These are phyloP conservation scores for Trididemnum clinides DNA, from an alignment of 23 tunicate genomes.

Conservation along the genomic window DNA sequence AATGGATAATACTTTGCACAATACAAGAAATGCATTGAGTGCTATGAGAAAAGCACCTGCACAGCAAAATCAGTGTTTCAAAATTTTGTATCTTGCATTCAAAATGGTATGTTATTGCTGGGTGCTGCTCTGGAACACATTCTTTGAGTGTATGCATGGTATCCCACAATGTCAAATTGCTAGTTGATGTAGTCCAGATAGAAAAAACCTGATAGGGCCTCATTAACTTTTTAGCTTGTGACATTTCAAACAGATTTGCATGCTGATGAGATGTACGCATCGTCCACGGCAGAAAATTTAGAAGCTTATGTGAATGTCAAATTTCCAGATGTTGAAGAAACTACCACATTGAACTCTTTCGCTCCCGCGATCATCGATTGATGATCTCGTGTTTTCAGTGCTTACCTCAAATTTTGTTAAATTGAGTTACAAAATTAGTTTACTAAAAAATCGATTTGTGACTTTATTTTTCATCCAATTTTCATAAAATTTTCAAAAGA, in stretches of 20 bases:
- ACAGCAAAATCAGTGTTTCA: slow-evolving; percentile 14
- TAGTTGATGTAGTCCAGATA: neutral
- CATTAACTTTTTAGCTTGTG: too few relatives aligned
- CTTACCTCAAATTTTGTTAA: too few relatives aligned
- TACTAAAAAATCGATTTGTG: too few relatives aligned
- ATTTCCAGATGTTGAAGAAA: neutral
- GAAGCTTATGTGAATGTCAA: neutral
- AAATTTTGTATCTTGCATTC: neutral
- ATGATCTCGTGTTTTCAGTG: too few relatives aligned
- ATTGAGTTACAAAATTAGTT: too few relatives aligned
- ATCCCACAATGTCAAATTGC: slow-evolving; percentile 6
- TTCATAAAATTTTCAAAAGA: too few relatives aligned
- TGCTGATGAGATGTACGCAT: neutral
- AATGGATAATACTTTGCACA: neutral
- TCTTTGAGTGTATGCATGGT: slow-evolving; percentile 5
- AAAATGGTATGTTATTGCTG: slow-evolving; percentile 24
- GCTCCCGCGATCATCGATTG: too few relatives aligned
- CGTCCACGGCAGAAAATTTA: neutral
- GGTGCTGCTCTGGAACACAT: slow-evolving; percentile 32
- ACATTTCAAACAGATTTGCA: too few relatives aligned
- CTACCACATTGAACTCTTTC: too few relatives aligned
- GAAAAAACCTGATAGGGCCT: neutral
- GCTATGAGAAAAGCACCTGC: neutral
- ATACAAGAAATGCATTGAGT: slow-evolving; percentile 1
- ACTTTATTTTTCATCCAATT: too few relatives aligned